Evolutionary conservation across 2,113 vertebrate species (phyloP).

Genomic region (Siphamia tubifer): DNA sequence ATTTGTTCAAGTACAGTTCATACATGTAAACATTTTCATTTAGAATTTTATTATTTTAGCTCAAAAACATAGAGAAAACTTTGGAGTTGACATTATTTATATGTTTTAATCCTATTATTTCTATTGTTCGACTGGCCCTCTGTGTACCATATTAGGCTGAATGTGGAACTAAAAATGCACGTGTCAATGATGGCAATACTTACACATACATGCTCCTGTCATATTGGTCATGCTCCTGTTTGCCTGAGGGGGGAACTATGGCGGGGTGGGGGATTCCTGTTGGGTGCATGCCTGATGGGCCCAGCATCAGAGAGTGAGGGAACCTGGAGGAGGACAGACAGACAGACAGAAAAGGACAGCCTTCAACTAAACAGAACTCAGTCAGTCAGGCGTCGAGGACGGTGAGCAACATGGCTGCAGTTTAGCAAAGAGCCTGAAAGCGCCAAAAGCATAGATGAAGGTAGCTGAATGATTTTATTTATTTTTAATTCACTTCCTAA

Average conservation of each 20-base stretch:
- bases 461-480: too few species aligned
- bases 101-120: too few species aligned
- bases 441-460: conserved; percentile 13
- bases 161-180: too few species aligned
- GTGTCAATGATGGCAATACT: conserved; percentile 44
- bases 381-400: neutral
- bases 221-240: conserved; percentile 93
- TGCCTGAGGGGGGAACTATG: conserved; percentile 92
- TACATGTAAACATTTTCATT: too few species aligned
- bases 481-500: too few species aligned
- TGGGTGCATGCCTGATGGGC: conserved; percentile 90
- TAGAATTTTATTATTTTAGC: too few species aligned
- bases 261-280: conserved; percentile 95
- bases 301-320: conserved; percentile 93
- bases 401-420: conserved; percentile 15
- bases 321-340: conserved; percentile 83
- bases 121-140: too few species aligned
- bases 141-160: too few species aligned
- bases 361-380: neutral
- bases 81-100: too few species aligned
- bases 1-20: too few species aligned
- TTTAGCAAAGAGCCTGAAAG: conserved; percentile 32
- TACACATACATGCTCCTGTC: conserved; percentile 88
- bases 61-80: too few species aligned
- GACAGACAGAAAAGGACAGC: neutral